Evolutionary conservation across 2,888 invertebrate species (phyloP), one percentile per base, ranked within the genome.

Genomic region (Macrosoma leucophasiata): DNA sequence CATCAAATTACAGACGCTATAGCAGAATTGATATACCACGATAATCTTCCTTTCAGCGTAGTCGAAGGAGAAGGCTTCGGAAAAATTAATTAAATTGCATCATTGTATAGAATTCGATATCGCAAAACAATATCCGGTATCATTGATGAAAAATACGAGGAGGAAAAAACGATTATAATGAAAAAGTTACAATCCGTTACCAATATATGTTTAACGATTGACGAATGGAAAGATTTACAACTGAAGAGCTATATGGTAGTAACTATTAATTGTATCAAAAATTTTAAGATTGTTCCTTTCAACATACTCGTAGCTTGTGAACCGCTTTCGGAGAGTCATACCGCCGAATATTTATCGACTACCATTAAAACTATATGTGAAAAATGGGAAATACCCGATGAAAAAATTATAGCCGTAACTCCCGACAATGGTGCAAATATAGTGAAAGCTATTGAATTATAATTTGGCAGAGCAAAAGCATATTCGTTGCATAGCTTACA

Each of bases 401-500:
- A 36, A 36, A 52, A 50, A 48, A 43, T 53, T 33, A 40, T 43
- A 22, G 37, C 36, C 27, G 43, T 50, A 24, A 43, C 44, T 35
- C n/a, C n/a, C n/a, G n/a, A n/a, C n/a, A n/a, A n/a, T n/a, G n/a
- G n/a, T n/a, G 36, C 43, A 15, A 50, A n/a, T n/a, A n/a, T n/a
- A n/a, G n/a, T n/a, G n/a, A n/a, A n/a, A n/a, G n/a, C n/a, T n/a
- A 46, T 51, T 41, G 47, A 50, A 43, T 27, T 41, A 41, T 26
- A 41, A 33, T 50, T 50, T 45, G 47, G 49, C 3, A 35, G 39
- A 44, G 43, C 40, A n/a, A 41, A 51, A 50, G 35, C 50, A 51
- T 42, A 38, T 52, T 46, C 48, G 43, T 33, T 52, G 49, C 35
- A 36, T 52, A 43, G 51, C 52, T 3, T 49, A 54, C 36, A 52